Evolutionary conservation across 2,113 vertebrate genomes (phyloP).

Genomic region (Syngnathoides biaculeatus): DNA sequence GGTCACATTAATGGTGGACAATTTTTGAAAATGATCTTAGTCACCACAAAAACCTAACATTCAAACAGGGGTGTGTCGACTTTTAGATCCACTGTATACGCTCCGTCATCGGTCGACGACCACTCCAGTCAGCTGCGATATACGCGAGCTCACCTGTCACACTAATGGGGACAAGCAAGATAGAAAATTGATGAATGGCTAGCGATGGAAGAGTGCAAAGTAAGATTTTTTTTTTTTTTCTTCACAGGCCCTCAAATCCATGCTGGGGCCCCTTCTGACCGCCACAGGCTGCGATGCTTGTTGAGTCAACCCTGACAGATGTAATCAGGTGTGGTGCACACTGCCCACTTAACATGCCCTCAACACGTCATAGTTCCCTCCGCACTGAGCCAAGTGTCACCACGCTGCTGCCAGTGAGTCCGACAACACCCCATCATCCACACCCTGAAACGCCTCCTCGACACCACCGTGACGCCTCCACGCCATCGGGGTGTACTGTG

Average conservation of each 20-base stretch:
- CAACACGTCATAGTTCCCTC: slow-evolving; percentile 31
- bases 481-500: slow-evolving; percentile 16
- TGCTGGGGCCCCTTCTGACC: not conserved
- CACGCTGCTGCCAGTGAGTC: slow-evolving; percentile 17
- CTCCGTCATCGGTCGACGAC: no score
- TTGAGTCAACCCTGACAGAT: slow-evolving; percentile 17
- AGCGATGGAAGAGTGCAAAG: not conserved
- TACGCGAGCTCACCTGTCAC: not conserved
- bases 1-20: no score
- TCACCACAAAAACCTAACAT: no score
- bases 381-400: slow-evolving; percentile 17
- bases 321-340: slow-evolving; percentile 55
- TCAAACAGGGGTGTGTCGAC: not conserved
- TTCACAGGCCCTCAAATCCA: not conserved
- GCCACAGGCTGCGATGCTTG: slow-evolving; percentile 4
- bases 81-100: not conserved
- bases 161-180: not conserved
- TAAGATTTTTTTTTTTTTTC: no score
- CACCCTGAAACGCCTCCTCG: slow-evolving; percentile 45
- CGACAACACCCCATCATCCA: slow-evolving; percentile 33
- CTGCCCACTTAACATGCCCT: slow-evolving; percentile 53
- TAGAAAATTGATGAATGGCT: not conserved
- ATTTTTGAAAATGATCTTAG: no score
- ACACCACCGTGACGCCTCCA: slow-evolving; percentile 28
- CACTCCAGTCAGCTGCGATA: not conserved